Base-by-base conservation (phyloP, 2,888 invertebrate species). In the Deilephila porcellus region DNA sequence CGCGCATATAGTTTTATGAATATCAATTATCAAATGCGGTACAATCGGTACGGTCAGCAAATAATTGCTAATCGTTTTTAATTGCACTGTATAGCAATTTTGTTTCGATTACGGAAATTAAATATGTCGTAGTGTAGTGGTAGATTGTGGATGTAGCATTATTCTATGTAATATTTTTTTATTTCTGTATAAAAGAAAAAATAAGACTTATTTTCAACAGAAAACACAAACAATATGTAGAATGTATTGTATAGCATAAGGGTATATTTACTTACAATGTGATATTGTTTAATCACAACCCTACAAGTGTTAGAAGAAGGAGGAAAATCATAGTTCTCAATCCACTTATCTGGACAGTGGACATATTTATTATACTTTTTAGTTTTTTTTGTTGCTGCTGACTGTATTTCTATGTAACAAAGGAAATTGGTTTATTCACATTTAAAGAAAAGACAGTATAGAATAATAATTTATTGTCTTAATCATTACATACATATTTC, bases 31-130 rank as follows among this genome's bases (percentile, higher is more conserved):
- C 64, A 34, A 34, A 37, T n/a, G 6, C n/a, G 11, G 64, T 64
- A 64, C 20, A 37, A 37, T 64, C n/a, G 11, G 64, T 64, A 64
- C 20, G n/a, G 64, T 64, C 64, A 64, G 64, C 64, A 64, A 37
- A 64, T 5, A 37, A 64, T 20, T 19, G 4, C 37, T 32, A 19
- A n/a, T 64, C 25, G 25, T 29, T 29, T 32, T 37, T 34, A 64
- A 37, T 63, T 34, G 29, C 29, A 11, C 7, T 17, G 8, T 64
- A 64, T 20, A 4, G 14, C 25, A 60, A 29, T 29, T 60, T 60
- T 56, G n/a, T n/a, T 17, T 56, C 5, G 6, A 60, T 29, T 29
- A 29, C 25, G 17, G 29, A 32, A 25, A 60, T 29, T 60, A 60
- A 45, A 45, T 14, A 14, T 45, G 45, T 45, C 45, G 4, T 45